A percentile compares a stretch with the other conserved stretches of the same genome.
Evolutionary conservation across 2,797 vertebrate species (phyloP).

Genomic region (Gymnothorax javanicus): DNA sequence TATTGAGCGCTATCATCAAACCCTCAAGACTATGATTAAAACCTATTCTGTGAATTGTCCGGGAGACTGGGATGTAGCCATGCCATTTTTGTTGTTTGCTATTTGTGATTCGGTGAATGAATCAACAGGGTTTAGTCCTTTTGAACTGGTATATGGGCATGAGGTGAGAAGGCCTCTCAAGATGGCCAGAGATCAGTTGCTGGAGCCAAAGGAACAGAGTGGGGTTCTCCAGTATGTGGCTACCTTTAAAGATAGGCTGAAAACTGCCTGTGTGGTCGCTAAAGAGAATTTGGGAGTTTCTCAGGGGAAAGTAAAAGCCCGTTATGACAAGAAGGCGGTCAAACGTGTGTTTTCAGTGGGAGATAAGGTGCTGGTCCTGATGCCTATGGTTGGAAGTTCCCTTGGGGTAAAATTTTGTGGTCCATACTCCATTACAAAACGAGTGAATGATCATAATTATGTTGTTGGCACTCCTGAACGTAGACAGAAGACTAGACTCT

Average conservation of each 20-base stretch:
- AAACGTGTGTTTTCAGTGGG: not conserved
- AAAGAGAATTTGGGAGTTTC: not conserved
- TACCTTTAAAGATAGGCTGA: not conserved
- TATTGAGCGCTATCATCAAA: constrained; percentile 10
- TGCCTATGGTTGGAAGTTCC: not conserved
- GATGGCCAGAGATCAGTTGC: not conserved
- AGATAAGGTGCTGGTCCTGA: constrained; percentile 1
- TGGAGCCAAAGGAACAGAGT: constrained; percentile 1
- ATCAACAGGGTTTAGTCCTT: constrained; percentile 6
- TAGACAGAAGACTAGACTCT: not conserved
- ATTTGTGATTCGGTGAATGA: constrained; percentile 2
- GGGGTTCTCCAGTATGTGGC: not conserved
- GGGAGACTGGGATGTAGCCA: not conserved
- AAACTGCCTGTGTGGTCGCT: not conserved
- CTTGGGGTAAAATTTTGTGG: not conserved
- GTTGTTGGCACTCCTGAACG: constrained; percentile 11
- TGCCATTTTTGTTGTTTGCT: constrained; percentile 15
- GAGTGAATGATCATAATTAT: not conserved
- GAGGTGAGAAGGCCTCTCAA: not conserved
- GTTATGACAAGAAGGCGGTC: not conserved
- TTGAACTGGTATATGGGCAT: constrained; percentile 8
- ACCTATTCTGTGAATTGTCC: not conserved
- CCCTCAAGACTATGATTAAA: not conserved
- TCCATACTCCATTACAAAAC: not conserved
- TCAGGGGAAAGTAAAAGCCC: not conserved